phyloP scores from a whole-genome alignment of 2,113 vertebrate genomes.

The Charadrius vociferus region DNA sequence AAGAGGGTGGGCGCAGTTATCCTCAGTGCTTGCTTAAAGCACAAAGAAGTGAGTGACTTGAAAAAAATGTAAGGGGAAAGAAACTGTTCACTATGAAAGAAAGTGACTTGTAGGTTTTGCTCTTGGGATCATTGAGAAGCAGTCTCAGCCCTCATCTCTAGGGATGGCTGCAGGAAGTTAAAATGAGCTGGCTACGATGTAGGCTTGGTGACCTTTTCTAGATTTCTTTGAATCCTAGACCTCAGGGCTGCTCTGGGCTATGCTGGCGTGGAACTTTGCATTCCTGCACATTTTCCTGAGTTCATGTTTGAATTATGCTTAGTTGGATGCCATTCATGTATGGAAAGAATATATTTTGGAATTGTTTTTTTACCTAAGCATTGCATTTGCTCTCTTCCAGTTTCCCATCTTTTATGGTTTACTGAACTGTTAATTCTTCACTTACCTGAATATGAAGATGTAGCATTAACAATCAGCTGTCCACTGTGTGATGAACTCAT shows the following conservation, averaged over 20 bases:
- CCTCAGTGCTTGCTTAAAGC: neutral
- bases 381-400: neutral
- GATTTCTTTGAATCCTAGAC: neutral
- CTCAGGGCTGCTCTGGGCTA: neutral
- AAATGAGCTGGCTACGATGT: neutral
- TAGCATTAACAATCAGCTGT: neutral
- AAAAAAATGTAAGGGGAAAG: neutral
- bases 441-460: neutral
- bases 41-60: neutral
- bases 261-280: neutral
- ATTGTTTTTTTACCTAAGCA: neutral
- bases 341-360: neutral
- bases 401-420: neutral
- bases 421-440: neutral
- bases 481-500: neutral
- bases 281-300: neutral
- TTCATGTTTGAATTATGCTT: neutral
- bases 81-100: neutral
- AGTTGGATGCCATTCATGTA: neutral
- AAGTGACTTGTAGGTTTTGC: neutral
- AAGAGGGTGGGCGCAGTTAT: neutral
- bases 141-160: neutral
- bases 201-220: constrained; percentile 7
- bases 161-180: neutral
- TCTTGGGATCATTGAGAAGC: neutral